Percentiles rank a stretch among this genome's conserved stretches.
Conservation (phyloP, 2,888 invertebrate species). For the Xylota sylvarum region DNA sequence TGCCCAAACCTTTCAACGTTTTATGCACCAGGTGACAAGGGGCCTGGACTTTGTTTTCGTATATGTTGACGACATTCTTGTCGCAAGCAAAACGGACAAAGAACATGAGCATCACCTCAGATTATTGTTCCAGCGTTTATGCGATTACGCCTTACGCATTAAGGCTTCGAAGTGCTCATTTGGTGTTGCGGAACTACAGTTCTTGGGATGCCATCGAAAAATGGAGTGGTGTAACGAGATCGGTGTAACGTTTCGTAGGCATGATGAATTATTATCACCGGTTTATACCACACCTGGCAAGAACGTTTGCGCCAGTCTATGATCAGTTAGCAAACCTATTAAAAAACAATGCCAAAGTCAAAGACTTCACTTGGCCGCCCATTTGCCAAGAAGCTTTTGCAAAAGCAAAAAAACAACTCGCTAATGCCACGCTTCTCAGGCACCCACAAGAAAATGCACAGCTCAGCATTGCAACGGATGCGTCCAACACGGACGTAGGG, state of each 20-base stretch:
- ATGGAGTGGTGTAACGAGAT: neutral
- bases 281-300: too few species aligned
- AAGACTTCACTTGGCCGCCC: neutral
- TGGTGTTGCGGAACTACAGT: constrained; percentile 3
- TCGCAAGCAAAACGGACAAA: neutral
- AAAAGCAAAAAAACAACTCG: neutral
- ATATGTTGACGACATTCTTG: constrained; percentile 44
- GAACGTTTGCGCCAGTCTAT: neutral
- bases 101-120: constrained; percentile 32
- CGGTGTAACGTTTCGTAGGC: neutral
- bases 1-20: constrained; percentile 35
- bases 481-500: neutral
- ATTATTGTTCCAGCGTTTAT: constrained; percentile 9
- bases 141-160: constrained; percentile 20
- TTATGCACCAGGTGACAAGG: constrained; percentile 4
- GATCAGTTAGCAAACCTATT: neutral
- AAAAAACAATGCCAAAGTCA: neutral
- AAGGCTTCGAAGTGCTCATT: constrained; percentile 39
- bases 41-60: constrained; percentile 30
- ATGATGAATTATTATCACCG: too few species aligned
- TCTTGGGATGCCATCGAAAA: neutral
- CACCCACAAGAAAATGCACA: neutral
- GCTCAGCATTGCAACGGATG: neutral
- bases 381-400: neutral
- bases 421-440: neutral